A percentile compares a stretch with the other conserved stretches of the same genome.
Evolutionary conservation across 2,113 vertebrate genomes (phyloP).

Genomic region (Ceuthmochares aereus): DNA sequence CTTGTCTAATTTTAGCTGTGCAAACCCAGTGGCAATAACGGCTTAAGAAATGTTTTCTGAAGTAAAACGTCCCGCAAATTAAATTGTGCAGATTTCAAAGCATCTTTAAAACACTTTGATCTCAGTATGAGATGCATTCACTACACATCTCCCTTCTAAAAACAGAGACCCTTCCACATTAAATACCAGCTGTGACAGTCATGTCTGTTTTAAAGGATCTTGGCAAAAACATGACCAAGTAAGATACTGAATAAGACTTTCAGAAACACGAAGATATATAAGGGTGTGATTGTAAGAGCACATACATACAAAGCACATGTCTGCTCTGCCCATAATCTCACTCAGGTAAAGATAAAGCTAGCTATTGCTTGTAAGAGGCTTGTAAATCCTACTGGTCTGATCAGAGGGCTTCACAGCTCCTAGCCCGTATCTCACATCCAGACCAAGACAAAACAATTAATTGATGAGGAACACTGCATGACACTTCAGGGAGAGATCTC

Average conservation of each 20-base stretch:
- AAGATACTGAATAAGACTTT: not conserved
- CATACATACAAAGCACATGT: not conserved
- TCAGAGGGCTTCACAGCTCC: accelerated
- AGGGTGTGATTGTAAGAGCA: not conserved
- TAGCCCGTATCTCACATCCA: not conserved
- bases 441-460: not conserved
- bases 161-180: not conserved
- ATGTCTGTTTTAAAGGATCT: not conserved
- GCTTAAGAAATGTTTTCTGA: not conserved
- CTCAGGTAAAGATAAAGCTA: not conserved
- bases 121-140: not conserved
- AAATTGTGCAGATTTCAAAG: not conserved
- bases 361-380: not conserved
- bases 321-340: not conserved
- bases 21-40: not conserved
- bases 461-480: accelerated
- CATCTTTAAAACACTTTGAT: not conserved
- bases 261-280: not conserved
- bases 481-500: not conserved
- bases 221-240: not conserved
- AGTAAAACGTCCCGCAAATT: not conserved
- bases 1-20: not conserved
- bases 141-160: not conserved
- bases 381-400: not conserved
- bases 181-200: not conserved